phyloP scores from a whole-genome alignment of 2,797 vertebrate genomes.

The Epinephelus coioides region DNA sequence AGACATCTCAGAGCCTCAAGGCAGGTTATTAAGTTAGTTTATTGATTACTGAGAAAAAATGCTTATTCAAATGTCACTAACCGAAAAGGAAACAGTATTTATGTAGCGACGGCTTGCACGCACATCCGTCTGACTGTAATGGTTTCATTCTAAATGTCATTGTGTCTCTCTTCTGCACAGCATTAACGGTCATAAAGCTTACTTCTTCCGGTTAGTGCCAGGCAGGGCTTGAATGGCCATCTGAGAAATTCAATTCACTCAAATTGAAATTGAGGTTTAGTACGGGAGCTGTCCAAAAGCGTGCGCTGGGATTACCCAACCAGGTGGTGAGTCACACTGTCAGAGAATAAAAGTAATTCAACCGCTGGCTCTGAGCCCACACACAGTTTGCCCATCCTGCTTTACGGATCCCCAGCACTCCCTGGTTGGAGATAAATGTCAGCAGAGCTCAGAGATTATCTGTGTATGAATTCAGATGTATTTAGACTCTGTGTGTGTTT shows the following conservation, averaged over 20 bases:
- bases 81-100: conserved; percentile 26
- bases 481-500: conserved; percentile 14
- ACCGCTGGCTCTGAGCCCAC: conserved; percentile 48
- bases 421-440: conserved; percentile 42
- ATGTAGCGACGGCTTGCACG: conserved; percentile 22
- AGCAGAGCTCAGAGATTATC: conserved; percentile 48
- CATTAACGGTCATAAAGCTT: conserved; percentile 38
- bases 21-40: conserved; percentile 67
- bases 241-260: conserved; percentile 67
- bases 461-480: conserved; percentile 8
- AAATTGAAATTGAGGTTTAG: conserved; percentile 58
- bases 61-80: conserved; percentile 69
- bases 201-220: conserved; percentile 15
- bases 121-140: conserved; percentile 24
- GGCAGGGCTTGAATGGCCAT: conserved; percentile 44
- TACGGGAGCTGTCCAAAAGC: conserved; percentile 34
- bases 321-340: conserved; percentile 70
- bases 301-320: conserved; percentile 59
- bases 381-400: conserved; percentile 20
- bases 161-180: conserved; percentile 9
- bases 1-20: conserved; percentile 44
- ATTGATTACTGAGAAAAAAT: conserved; percentile 52
- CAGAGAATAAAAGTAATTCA: conserved; percentile 59
- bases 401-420: conserved; percentile 6
- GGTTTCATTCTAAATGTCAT: conserved; percentile 71